Conservation (phyloP, 2,888 invertebrate species). For the Epistrophe grossulariae region DNA sequence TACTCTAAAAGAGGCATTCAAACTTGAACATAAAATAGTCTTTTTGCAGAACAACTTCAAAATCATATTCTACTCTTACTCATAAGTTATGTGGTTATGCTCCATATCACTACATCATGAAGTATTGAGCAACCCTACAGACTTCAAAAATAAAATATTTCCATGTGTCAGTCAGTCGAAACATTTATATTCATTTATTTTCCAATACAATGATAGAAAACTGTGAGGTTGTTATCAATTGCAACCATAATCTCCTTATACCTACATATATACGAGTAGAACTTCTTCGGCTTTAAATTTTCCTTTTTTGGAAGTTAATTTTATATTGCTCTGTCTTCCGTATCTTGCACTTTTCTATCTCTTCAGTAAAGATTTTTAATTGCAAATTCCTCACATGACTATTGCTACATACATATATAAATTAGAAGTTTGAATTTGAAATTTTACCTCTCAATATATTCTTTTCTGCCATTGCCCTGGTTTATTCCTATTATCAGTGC, state of each 20-base stretch:
- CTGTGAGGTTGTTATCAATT: neutral
- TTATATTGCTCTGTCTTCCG: neutral
- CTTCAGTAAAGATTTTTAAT: neutral
- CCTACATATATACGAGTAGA: too few species aligned
- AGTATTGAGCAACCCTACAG: too few species aligned
- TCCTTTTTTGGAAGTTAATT: neutral
- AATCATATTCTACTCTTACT: too few species aligned
- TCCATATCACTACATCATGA: too few species aligned
- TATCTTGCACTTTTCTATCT: neutral
- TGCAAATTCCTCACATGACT: constrained; percentile 2
- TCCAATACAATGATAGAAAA: neutral
- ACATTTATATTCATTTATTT: too few species aligned
- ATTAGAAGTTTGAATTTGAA: constrained; percentile 9
- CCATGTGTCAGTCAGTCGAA: too few species aligned
- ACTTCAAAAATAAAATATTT: too few species aligned
- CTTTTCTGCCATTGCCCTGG: neutral
- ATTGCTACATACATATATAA: neutral
- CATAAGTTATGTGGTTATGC: too few species aligned
- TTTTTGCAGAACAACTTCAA: too few species aligned
- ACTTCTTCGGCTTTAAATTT: neutral
- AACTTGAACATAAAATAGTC: too few species aligned
- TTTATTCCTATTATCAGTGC: neutral
- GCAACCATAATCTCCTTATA: constrained; percentile 1
- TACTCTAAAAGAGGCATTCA: too few species aligned
- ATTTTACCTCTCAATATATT: neutral